These are phyloP conservation scores for Coelopa frigida DNA, from an alignment of 1,140 invertebrate species.

Conservation along the genomic window DNA sequence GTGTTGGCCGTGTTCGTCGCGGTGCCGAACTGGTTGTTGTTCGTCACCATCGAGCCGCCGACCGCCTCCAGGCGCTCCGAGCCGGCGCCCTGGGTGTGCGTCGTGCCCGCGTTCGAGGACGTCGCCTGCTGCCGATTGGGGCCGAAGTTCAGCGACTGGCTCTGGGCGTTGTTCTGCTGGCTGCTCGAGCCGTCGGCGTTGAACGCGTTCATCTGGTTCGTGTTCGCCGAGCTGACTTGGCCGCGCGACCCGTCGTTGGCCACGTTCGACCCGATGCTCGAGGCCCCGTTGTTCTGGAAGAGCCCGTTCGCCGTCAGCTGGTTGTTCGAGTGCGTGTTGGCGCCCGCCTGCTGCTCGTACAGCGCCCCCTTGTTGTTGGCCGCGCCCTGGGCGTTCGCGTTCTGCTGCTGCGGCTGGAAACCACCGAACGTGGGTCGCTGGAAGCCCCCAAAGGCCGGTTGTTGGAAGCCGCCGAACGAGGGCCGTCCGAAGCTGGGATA, in stretches of 20 bases:
- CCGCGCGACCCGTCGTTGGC: constrained; percentile 36
- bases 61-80: constrained; percentile 24
- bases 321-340: constrained; percentile 31
- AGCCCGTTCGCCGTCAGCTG: constrained; percentile 20
- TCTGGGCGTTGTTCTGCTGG: constrained; percentile 27
- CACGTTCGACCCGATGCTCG: constrained; percentile 37
- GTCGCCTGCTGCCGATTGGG: constrained; percentile 29
- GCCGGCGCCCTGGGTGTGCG: constrained; percentile 19
- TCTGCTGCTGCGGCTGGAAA: constrained; percentile 4
- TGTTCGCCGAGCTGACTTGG: constrained; percentile 38
- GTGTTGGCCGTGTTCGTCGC: constrained; percentile 34
- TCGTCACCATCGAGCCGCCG: constrained; percentile 27
- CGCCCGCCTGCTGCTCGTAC: constrained; percentile 39
- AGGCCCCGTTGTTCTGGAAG: constrained; percentile 23
- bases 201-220: constrained; percentile 21
- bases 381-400: constrained; percentile 24
- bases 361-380: constrained; percentile 21
- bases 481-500: background rate
- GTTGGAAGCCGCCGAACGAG: background rate
- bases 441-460: constrained; percentile 9
- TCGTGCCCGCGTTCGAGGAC: constrained; percentile 33
- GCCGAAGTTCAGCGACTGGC: constrained; percentile 33
- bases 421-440: background rate
- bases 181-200: constrained; percentile 15
- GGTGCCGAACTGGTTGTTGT: constrained; percentile 33